Percentiles rank a stretch among this genome's conserved stretches.
Conservation (phyloP, 2,797 vertebrate species). For the Pogonophryne albipinna region DNA sequence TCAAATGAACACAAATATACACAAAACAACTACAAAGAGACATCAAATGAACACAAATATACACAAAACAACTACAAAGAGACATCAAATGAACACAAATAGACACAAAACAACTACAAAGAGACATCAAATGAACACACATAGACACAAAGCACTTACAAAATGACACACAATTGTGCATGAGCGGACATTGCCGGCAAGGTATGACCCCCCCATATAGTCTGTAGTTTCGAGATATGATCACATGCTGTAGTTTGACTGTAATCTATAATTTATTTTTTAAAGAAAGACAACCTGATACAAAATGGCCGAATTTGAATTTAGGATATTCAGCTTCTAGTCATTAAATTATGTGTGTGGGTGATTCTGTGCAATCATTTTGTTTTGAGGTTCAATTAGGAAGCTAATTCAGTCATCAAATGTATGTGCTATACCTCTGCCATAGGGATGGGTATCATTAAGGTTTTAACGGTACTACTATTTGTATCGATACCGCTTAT, state of each 20-base stretch:
- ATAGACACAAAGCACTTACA: no score
- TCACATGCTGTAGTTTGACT: neutral
- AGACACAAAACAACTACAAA: no score
- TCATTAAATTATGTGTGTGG: neutral
- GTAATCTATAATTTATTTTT: constrained; percentile 10
- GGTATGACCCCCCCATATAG: neutral
- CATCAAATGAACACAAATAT: no score
- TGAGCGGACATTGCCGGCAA: neutral
- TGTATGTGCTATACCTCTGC: neutral
- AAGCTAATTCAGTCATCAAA: neutral
- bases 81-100: no score
- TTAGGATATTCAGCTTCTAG: neutral
- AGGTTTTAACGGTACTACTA: no score
- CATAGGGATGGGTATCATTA: no score
- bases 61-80: no score
- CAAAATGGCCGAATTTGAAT: neutral
- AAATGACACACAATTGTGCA: no score
- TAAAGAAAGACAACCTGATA: constrained; percentile 5
- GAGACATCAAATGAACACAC: no score
- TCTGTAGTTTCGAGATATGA: neutral
- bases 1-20: no score
- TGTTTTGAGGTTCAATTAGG: neutral
- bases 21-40: no score
- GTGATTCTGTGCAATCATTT: neutral
- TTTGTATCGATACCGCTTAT: no score